Base-by-base conservation (phyloP, 1,140 invertebrate genomes). In the Dendrolimus kikuchii region DNA sequence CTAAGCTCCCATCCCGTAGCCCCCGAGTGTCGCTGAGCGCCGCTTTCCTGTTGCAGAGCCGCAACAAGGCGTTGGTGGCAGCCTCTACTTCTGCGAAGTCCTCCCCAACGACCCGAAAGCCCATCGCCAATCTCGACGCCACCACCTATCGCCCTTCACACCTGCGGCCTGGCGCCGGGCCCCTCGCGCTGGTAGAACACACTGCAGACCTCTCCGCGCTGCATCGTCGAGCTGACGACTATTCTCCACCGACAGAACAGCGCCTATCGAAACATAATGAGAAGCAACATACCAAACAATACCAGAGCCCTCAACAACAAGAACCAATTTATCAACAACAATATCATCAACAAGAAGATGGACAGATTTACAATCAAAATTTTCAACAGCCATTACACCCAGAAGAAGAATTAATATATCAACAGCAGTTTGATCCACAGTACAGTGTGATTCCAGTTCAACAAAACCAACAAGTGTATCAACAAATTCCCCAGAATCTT, bases 1-100 rank as follows among this genome's bases (percentile, higher is more conserved):
- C 49, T 46, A 58, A 46, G 53, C 37, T 51, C 62, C 62, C 57
- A 42, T 49, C 56, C 54, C 57, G 54, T 52, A 7, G 37, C 39
- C 42, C 47, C 47, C 46, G 43, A 46, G 43, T 42, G 55, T 64
- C 55, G 61, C 66, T 77, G 74, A 80, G 77, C 73, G 65, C 71
- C 66, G 65, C 56, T 75, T 86, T 87, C 76, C 77, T 88, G 81
- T 88, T 88, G 78, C 86, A 88, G 86, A 88, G 77, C 73, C 85
- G 86, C 77, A 88, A 88, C 81, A 74, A 68, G 58, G 78, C 74
- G 71, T 82, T 87, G 71, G 62, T 64, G 54, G 69, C 59, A 49
- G 66, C 52, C 56, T 51, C 59, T 52, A 49, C 60, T 37, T 9
- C 55, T 54, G 39, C 51, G 56, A 47, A 36, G 59, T 38, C 57